Base-by-base conservation (phyloP, 2,797 vertebrate species). In the Amphiprion clarkii region DNA sequence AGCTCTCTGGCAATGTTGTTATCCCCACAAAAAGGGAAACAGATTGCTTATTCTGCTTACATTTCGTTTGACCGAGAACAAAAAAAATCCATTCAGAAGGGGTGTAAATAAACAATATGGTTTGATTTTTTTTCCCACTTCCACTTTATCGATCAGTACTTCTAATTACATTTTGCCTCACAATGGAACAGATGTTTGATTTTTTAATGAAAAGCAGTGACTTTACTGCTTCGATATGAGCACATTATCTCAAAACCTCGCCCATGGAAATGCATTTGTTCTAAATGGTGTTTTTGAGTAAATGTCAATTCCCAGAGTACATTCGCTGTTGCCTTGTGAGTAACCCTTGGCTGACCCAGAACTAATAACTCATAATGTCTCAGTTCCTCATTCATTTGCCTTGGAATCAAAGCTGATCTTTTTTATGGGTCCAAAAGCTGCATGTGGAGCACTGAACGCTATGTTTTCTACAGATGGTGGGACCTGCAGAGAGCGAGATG, bases 321-420 rank as follows among this genome's bases (percentile, higher is more conserved):
- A 39, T 39, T 3, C 10, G 11, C 36, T 39, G 36, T 12, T 39
- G 36, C 36, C 36, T 3, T 3, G 11, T 39, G 36, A 89, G 78
- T 59, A 60, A 77, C 63, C 79, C 54, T 54, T 23, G 13, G 56
- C 42, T 3, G 31, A 82, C 79, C 72, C 33, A 51, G 4, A 58
- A 42, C 64, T 61, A 72, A 86, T 79, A 79, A 84, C 59, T 85
- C 78, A 81, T 59, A 61, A 60, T 51, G 53, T 83, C 68, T 68
- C 46, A 48, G 46, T 6, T 46, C 14, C 27, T 48, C n/a, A 27
- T 67, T 67, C 8, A 51, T 85, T 75, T 71, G 31, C 64, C 70
- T 86, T 69, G 52, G 40, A 81, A 81, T 67, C 29, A 60, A 69
- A 17, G 44, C 44, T 36, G 59, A 67, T 76, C 60, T 76, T 57